Base-by-base conservation (phyloP, 1,140 invertebrate species). In the Trichogramma pretiosum region DNA sequence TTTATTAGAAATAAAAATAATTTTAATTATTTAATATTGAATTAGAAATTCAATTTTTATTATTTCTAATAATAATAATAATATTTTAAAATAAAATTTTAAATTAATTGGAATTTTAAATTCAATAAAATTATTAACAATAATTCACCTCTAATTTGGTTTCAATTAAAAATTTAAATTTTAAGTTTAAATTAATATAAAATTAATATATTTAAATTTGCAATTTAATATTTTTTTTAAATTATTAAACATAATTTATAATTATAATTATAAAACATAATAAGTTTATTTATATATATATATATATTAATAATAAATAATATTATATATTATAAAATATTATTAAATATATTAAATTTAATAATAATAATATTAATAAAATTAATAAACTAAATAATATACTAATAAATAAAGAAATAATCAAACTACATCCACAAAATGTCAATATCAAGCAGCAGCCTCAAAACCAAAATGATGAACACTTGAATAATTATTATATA, bases 381-480 rank as follows among this genome's bases (percentile, higher is more conserved):
- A 11, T 28, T 28, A 28, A 7, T 11, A 5, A 28, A 5, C 24
- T 28, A 5, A 28, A 7, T 11, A 28, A 28, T 28, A 28, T 28
- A 28, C 11, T 28, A 11, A 28, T 28, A 28, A 11, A 11, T 28
- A 28, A 7, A 28, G 24, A 28, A 28, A 28, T 28, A 28, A 28
- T 28, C 24, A 28, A 28, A 28, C 24, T 28, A 28, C 24, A 28
- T 28, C 24, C 11, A 28, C 24, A 11, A 28, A 28, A 11, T 28
- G 24, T 28, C 24, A 28, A 28, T 28, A 28, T 28, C 24, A 28
- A 7, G 24, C 24, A 11, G 24, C 24, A 11, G 24, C 24, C 11
- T 85, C 79, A 74, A 84, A 83, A 55, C 77, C 76, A 64, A 83
- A 79, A 60, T 83, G 78, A 64, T 84, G 79, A 40, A 48, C 68